Base-by-base conservation (phyloP, 1,140 invertebrate species). In the Armadillidium nasatum region DNA sequence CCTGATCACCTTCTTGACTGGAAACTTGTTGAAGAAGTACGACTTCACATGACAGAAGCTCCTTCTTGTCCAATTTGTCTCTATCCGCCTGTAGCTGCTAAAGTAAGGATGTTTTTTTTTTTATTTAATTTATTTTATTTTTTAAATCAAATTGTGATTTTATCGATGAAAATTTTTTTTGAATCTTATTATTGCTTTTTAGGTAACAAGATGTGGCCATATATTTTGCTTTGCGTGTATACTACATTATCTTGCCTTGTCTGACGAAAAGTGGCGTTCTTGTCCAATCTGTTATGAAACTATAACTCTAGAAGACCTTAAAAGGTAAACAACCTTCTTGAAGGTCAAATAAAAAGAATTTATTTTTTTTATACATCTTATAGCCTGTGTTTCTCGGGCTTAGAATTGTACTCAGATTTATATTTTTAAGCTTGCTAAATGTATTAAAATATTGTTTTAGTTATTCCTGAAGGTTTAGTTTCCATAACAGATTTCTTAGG, bases 201-300 rank as follows among this genome's bases (percentile, higher is more conserved):
- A 96, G 86, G 94, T 98, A 83, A 96, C 95, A 0, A 88, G 90
- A 45, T 99, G 96, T 86, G 96, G 96, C 23, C 96, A 98, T 84
- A 91, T 96, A 76, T 98, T 94, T 83, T 99, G 96, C 84, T 98
- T 94, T 94, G 88, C 94, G 0, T 99, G 96, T 83, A 90, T 97
- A 82, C 87, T 98, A 22, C 96, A 97, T 84, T 98, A 98, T 85
- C 86, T 96, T 75, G 88, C 92, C 19, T 85, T 95, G 2, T 91
- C 91, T 67, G 93, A 96, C 82, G 91, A 93, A 85, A 83, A 88
- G 70, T 88, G 88, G 89, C 85, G 90, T 80, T 88, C 90, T 83
- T 97, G 95, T 85, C 95, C 95, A 0, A 95, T 97, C 78, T 97
- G 95, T 84, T 90, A 90, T 82, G 91, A 93, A 82, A 87, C 89